A percentile compares a stretch with the other conserved stretches of the same genome.
These are phyloP conservation scores for Drepana arcuata DNA, from an alignment of 1,140 invertebrate species.

Conservation along the genomic window DNA sequence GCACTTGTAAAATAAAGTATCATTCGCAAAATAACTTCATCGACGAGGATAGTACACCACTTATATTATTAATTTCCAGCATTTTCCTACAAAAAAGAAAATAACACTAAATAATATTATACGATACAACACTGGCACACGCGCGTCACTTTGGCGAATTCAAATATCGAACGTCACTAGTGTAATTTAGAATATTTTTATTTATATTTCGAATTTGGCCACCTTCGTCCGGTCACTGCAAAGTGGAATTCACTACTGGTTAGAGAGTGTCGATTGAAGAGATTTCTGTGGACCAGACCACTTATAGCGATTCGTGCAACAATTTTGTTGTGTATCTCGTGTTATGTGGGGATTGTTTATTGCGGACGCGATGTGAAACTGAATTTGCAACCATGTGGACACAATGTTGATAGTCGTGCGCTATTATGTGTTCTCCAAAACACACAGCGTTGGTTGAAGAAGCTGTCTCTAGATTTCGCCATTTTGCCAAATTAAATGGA, in stretches of 20 bases:
- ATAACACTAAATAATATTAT: slow-evolving; percentile 51
- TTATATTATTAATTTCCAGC: slow-evolving; percentile 71
- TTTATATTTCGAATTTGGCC: slow-evolving; percentile 63
- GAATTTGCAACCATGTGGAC: slow-evolving; percentile 28
- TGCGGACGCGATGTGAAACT: slow-evolving; percentile 12
- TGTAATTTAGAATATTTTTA: no score
- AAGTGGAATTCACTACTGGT: slow-evolving; percentile 69
- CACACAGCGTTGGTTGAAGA: no score
- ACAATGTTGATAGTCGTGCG: no score
- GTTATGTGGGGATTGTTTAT: slow-evolving; percentile 26
- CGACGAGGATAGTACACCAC: slow-evolving; percentile 66
- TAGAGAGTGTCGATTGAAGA: slow-evolving; percentile 33
- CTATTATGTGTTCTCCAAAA: no score
- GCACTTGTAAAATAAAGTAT: slow-evolving; percentile 65
- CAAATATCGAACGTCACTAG: slow-evolving; percentile 35
- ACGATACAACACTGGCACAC: slow-evolving; percentile 50
- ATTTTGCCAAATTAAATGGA: no score
- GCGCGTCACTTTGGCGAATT: slow-evolving; percentile 34
- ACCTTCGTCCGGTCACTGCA: slow-evolving; percentile 68
- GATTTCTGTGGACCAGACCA: slow-evolving; percentile 34
- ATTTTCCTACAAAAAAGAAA: slow-evolving; percentile 70
- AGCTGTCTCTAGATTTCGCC: no score
- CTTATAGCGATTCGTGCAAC: slow-evolving; percentile 42
- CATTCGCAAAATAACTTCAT: slow-evolving; percentile 71
- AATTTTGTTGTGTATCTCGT: slow-evolving; percentile 32